Percentiles rank a stretch among this genome's conserved stretches.
Evolutionary conservation across 2,797 vertebrate species (phyloP).

Genomic region (Pipistrellus pipistrellus): DNA sequence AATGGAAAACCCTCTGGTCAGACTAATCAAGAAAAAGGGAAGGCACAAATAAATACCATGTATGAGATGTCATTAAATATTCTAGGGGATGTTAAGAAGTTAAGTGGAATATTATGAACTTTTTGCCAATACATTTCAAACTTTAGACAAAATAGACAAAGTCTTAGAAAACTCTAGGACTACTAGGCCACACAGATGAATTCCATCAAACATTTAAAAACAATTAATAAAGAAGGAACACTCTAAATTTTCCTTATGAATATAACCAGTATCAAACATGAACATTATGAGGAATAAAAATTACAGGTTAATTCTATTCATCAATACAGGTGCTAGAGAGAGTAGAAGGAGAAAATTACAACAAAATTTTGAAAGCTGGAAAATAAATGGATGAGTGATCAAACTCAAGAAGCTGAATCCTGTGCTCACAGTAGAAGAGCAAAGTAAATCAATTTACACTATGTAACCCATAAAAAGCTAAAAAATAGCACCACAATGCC

Average conservation of each 20-base stretch:
- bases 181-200: neutral
- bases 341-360: neutral
- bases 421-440: neutral
- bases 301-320: neutral
- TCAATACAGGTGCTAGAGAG: neutral
- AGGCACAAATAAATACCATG: neutral
- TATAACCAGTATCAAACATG: neutral
- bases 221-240: neutral
- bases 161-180: constrained; percentile 28
- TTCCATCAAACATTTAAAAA: neutral
- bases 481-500: neutral
- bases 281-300: constrained; percentile 35
- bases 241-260: constrained; percentile 13
- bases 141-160: neutral
- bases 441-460: neutral
- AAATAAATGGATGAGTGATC: neutral
- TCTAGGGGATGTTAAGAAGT: neutral
- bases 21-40: neutral
- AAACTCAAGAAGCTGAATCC: constrained; percentile 26
- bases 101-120: neutral
- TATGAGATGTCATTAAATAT: neutral
- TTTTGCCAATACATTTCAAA: constrained; percentile 42
- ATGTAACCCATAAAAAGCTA: neutral
- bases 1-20: constrained; percentile 4
- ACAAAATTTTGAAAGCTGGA: neutral